phyloP scores from a whole-genome alignment of 2,888 invertebrate genomes.

The Drosophila nr. medialis region DNA sequence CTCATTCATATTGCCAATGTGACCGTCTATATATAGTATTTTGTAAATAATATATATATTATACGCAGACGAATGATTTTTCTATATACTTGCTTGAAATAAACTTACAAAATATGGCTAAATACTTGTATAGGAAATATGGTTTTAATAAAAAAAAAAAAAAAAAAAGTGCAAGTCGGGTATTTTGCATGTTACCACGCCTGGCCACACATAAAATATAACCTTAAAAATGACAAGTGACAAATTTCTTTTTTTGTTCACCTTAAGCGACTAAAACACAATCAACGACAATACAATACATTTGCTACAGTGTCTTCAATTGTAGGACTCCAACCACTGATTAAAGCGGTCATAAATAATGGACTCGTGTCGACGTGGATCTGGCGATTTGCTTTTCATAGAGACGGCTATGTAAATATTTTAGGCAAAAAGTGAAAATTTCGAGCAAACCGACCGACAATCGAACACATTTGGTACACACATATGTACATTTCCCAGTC shows the following conservation, averaged over 20 bases:
- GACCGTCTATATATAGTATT: slow-evolving; percentile 39
- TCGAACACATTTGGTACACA: slow-evolving; percentile 38
- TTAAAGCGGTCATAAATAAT: slow-evolving; percentile 18
- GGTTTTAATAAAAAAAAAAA: not conserved
- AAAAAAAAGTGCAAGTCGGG: slow-evolving; percentile 9
- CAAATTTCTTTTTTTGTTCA: slow-evolving; percentile 78
- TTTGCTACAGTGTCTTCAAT: slow-evolving; percentile 31
- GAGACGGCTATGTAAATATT: slow-evolving; percentile 66
- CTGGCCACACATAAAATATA: slow-evolving; percentile 70
- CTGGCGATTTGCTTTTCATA: slow-evolving; percentile 35
- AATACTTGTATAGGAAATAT: not conserved
- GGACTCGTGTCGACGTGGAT: slow-evolving; percentile 30
- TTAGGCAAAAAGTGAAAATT: slow-evolving; percentile 62
- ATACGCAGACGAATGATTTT: not conserved
- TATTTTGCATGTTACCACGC: slow-evolving; percentile 42
- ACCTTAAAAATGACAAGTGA: slow-evolving; percentile 81
- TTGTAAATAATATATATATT: slow-evolving; percentile 13
- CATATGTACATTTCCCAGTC: slow-evolving; percentile 35
- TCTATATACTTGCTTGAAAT: not conserved
- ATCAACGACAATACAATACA: slow-evolving; percentile 42
- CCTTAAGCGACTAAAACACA: slow-evolving; percentile 55
- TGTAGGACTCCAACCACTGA: slow-evolving; percentile 1
- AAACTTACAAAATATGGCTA: not conserved
- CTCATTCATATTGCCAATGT: slow-evolving; percentile 41
- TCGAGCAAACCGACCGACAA: slow-evolving; percentile 30